Percentiles rank a stretch among this genome's conserved stretches.
phyloP scores from a whole-genome alignment of 2,113 vertebrate species.

The Nettapus auritus region DNA sequence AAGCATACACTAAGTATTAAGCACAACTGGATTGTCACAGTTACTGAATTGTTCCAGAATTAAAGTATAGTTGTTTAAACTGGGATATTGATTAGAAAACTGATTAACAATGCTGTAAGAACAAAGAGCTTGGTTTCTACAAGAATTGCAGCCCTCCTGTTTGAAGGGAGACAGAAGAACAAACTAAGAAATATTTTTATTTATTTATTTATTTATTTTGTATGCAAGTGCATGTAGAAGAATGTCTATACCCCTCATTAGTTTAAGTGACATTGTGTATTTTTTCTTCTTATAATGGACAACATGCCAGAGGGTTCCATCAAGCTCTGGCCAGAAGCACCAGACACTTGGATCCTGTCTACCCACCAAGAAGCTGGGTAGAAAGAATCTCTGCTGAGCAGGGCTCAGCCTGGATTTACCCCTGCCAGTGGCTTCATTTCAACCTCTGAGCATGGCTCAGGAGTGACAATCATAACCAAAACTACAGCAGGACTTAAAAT shows the following conservation, averaged over 20 bases:
- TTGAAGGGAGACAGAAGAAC: neutral
- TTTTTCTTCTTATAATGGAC: neutral
- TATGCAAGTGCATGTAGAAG: accelerated
- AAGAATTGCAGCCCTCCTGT: neutral
- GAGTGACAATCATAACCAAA: neutral
- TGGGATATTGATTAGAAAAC: neutral
- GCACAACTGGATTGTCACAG: neutral
- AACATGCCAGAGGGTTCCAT: neutral
- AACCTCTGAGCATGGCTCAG: neutral
- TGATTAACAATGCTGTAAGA: neutral
- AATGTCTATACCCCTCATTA: neutral
- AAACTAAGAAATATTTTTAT: neutral
- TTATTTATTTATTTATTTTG: neutral
- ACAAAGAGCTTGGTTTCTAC: neutral
- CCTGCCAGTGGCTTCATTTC: neutral
- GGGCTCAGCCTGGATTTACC: neutral
- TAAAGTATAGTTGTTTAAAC: neutral
- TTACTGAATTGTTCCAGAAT: neutral
- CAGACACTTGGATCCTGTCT: neutral
- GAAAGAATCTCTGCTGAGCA: neutral
- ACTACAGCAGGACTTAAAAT: neutral
- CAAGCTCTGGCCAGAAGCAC: neutral
- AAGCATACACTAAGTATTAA: neutral
- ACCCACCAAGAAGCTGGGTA: neutral
- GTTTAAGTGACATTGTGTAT: neutral